These are phyloP conservation scores for Drosophila rufa DNA, from an alignment of 1,140 invertebrate species.

Conservation along the genomic window DNA sequence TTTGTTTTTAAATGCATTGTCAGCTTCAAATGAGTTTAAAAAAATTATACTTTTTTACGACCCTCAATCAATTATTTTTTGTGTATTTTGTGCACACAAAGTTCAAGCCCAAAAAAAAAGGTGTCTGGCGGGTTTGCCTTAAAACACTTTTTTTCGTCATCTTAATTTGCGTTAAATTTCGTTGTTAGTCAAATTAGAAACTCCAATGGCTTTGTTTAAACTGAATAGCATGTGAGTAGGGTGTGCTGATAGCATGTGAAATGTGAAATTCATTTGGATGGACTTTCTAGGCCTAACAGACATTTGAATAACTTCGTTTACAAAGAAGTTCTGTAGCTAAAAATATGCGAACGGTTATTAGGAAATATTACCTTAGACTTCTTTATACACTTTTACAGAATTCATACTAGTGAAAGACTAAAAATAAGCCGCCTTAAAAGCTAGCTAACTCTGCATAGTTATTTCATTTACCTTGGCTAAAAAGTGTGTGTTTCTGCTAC, in stretches of 20 bases:
- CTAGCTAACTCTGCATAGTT: neutral
- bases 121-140: constrained; percentile 21
- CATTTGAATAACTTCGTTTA: constrained; percentile 5
- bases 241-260: neutral
- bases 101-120: constrained; percentile 39
- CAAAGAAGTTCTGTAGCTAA: constrained; percentile 1
- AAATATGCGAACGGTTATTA: neutral
- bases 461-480: neutral
- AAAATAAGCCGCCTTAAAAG: neutral
- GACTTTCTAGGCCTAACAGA: constrained; percentile 13
- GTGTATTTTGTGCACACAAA: constrained; percentile 28
- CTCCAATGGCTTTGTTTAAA: constrained; percentile 19
- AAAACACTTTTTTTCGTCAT: neutral
- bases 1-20: constrained; percentile 48
- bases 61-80: constrained; percentile 42
- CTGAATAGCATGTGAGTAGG: constrained; percentile 3
- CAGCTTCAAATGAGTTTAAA: constrained; percentile 24
- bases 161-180: constrained; percentile 7
- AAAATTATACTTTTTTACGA: constrained; percentile 25
- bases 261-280: neutral
- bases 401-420: too few relatives aligned
- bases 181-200: constrained; percentile 18
- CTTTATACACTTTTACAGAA: neutral
- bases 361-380: too few relatives aligned
- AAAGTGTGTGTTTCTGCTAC: constrained; percentile 14